Conservation (phyloP, 2,113 vertebrate genomes). For the Mirza zaza region DNA sequence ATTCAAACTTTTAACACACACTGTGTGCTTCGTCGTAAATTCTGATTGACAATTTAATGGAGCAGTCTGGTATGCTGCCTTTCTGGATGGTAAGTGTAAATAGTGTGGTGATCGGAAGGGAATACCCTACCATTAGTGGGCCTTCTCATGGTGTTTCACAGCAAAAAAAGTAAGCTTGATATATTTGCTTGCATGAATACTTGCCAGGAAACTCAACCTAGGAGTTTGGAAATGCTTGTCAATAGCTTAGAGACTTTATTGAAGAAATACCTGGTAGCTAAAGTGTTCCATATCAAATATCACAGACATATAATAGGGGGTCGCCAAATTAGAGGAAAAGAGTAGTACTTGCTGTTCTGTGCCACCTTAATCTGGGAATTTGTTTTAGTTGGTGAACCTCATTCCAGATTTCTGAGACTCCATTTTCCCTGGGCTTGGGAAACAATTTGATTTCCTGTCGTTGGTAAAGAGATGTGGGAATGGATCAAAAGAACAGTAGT, state of each 20-base stretch:
- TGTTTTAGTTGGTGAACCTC: background rate
- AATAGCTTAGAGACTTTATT: background rate
- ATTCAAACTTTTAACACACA: slow-evolving; percentile 49
- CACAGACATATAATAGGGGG: background rate
- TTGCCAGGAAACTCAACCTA: slow-evolving; percentile 16
- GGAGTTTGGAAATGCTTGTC: background rate
- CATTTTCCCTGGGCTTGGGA: background rate
- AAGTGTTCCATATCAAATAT: background rate
- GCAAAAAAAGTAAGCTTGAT: slow-evolving; percentile 24
- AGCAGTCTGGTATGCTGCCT: background rate
- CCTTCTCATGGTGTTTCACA: background rate
- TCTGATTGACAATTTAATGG: slow-evolving; percentile 58
- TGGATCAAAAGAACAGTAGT: background rate
- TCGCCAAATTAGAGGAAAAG: background rate
- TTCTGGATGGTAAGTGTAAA: slow-evolving; percentile 58
- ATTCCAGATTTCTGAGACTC: background rate
- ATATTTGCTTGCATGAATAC: slow-evolving; percentile 29
- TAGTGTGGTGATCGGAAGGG: slow-evolving; percentile 14
- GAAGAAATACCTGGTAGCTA: background rate
- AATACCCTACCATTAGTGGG: slow-evolving; percentile 43
- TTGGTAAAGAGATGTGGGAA: background rate
- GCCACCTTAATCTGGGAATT: background rate
- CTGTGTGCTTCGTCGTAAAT: slow-evolving; percentile 26
- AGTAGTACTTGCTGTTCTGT: background rate
- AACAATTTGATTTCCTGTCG: background rate